Evolutionary conservation across 2,888 invertebrate genomes (phyloP), one percentile per base, ranked within the genome.

Genomic region (Amitus sp.): DNA sequence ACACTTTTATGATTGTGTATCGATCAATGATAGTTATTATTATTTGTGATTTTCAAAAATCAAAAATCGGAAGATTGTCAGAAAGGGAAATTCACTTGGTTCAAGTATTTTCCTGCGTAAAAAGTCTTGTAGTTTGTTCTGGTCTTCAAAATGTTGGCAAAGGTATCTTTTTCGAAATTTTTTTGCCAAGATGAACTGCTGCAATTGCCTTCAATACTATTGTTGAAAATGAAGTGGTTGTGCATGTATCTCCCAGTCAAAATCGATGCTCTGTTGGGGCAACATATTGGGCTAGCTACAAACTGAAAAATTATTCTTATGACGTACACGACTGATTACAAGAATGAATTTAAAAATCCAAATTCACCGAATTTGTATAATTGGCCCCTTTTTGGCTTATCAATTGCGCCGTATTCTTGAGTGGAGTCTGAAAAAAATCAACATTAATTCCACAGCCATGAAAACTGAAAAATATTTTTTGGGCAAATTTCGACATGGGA

Each of bases 21-120:
- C n/a, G n/a, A n/a, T n/a, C n/a, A n/a, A n/a, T n/a, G n/a, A n/a
- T n/a, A n/a, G n/a, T n/a, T n/a, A n/a, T n/a, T n/a, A n/a, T n/a
- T n/a, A n/a, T 55, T 47, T 58, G 33, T 37, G 33, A 34, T 34
- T 34, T 34, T 34, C 10, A 5, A n/a, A n/a, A n/a, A n/a, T n/a
- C n/a, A n/a, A n/a, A n/a, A n/a, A n/a, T n/a, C n/a, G n/a, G n/a
- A n/a, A n/a, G n/a, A n/a, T n/a, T n/a, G n/a, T n/a, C n/a, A n/a
- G n/a, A n/a, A n/a, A n/a, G 6, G 13, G n/a, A 6, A 18, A 18
- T 27, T 20, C 5, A 93, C 95, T 86, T 91, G 87, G 83, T 97
- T 97, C 66, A 97, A 84, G 83, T 97, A 97, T 85, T 97, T 97
- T 46, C 97, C 96, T 68, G 93, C 95, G 79, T 94, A 97, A 78